Base-by-base conservation (phyloP, 1,140 invertebrate genomes). In the Drosophila burlai region DNA sequence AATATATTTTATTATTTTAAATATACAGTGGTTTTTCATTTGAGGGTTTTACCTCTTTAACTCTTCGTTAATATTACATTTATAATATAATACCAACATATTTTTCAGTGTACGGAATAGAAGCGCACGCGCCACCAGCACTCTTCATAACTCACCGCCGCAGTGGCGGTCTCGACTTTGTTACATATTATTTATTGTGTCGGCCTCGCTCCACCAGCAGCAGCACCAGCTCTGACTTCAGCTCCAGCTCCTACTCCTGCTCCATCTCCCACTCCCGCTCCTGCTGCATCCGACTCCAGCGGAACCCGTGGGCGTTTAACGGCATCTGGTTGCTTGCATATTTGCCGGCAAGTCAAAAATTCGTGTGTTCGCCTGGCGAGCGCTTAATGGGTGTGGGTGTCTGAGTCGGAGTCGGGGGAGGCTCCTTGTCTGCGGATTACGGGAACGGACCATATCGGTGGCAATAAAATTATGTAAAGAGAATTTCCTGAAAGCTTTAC, bases 161-260 rank as follows among this genome's bases (percentile, higher is more conserved):
- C 60, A 36, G 55, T 52, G 67, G 69, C 81, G 77, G 81, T 85
- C 80, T 77, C 68, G 83, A 79, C 80, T 90, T 90, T 90, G 85
- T 90, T 90, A 90, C 86, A 90, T 90, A 90, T 90, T 90, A 90
- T 90, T 90, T 90, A 90, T 90, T 90, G 54, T 89, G 61, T 66
- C 64, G 83, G 71, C 69, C 46, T 31, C 42, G 67, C 71, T 24
- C 69, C 54, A 55, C 59, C 45, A 46, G 45, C 54, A 55, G 50
- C 45, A 46, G 45, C 36, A 7, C 40, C 34, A 16, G 26, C 40
- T 4, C 8, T 13, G 40, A 10, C 52, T 36, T 7, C 16, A 21
- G 36, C 59, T 38, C n/a, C 10, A 43, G 15, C 45, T 21, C 26
- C 42, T 21, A 1, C 49, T 72, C 34, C 43, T 31, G 1, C 42